Evolutionary conservation across 2,113 vertebrate species (phyloP).

Genomic region (Dryoscopus gambensis): DNA sequence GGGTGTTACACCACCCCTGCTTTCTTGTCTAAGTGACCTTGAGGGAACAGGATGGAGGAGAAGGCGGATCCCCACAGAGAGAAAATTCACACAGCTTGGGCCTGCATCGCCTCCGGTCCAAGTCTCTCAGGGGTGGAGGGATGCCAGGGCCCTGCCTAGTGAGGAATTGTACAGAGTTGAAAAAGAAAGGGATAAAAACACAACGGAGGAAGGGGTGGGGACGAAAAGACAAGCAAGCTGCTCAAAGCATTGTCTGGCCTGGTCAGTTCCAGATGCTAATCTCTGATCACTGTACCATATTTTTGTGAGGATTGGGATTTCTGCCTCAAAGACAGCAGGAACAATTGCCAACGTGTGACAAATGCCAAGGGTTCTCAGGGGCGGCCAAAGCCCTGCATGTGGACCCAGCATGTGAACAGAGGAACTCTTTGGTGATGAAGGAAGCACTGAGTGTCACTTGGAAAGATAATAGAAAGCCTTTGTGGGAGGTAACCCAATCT

Average conservation of each 20-base stretch:
- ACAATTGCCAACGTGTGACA: constrained; percentile 6
- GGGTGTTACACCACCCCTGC: background rate
- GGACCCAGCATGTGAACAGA: background rate
- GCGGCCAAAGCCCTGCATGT: constrained; percentile 15
- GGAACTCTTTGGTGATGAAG: constrained; percentile 19
- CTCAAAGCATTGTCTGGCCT: constrained; percentile 21
- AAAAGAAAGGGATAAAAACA: constrained; percentile 26
- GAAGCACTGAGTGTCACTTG: background rate
- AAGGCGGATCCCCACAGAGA: background rate
- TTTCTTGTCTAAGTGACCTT: background rate
- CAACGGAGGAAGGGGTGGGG: background rate
- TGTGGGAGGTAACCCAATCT: background rate
- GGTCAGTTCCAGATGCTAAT: constrained; percentile 53
- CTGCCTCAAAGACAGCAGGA: constrained; percentile 28
- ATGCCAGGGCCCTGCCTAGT: background rate
- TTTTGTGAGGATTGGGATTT: constrained; percentile 35
- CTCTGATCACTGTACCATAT: background rate
- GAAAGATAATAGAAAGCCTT: constrained; percentile 10
- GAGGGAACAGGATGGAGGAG: background rate
- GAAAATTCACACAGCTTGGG: background rate
- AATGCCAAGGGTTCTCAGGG: background rate
- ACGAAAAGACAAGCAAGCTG: background rate
- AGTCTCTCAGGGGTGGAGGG: background rate
- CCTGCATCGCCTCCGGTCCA: background rate
- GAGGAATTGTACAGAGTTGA: background rate